Evolutionary conservation across 2,113 vertebrate species (phyloP).

Genomic region (Mastomys coucha): DNA sequence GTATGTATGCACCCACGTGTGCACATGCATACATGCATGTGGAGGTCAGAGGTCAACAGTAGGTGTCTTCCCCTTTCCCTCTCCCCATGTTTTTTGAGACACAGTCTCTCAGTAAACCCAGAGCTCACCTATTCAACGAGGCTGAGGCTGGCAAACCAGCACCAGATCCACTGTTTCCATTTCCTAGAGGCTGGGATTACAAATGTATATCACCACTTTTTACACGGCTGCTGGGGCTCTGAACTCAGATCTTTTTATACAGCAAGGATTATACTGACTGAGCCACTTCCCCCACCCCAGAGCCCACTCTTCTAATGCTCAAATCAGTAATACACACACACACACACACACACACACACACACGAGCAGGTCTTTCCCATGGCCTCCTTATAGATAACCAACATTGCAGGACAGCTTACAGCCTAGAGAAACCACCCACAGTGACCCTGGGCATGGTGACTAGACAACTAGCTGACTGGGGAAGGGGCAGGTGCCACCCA

Average conservation of each 20-base stretch:
- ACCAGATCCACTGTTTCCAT: neutral
- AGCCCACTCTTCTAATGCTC: neutral
- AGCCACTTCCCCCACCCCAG: neutral
- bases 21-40: neutral
- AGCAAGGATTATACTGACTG: neutral
- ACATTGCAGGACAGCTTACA: neutral
- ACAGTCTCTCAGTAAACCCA: neutral
- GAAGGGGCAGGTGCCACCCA: neutral
- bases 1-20: neutral
- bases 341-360: neutral
- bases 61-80: neutral
- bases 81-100: neutral
- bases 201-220: neutral
- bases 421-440: neutral
- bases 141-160: neutral
- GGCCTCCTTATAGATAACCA: neutral
- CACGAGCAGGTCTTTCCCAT: neutral
- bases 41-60: neutral
- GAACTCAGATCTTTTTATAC: neutral
- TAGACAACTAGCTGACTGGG: neutral
- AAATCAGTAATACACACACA: conserved; percentile 5
- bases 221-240: neutral
- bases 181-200: neutral
- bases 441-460: neutral
- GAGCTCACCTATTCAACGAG: neutral